Evolutionary conservation across 2,888 invertebrate species (phyloP), one percentile per base, ranked within the genome.

Genomic region (Colletes collaris): DNA sequence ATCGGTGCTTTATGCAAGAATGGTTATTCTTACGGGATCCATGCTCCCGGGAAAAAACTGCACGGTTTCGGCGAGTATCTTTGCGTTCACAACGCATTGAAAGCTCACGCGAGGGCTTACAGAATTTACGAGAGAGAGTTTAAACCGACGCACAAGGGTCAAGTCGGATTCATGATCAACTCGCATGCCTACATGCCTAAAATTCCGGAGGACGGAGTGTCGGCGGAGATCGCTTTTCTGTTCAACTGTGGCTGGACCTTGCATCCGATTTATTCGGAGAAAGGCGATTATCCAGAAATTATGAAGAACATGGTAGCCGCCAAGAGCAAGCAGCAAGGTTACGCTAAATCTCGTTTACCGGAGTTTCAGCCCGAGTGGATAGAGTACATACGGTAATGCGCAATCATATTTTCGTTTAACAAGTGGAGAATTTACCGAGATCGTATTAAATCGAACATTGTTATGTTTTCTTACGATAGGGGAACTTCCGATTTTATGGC

Each of bases 51-150:
- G 62, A 72, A 84, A 63, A 59, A 27, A 0, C 10, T 87, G 0
- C 84, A 95, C 1, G 95, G 95, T 2, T 93, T 95, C 64, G 96
- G 95, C 0, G 94, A 95, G 79, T 97, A 97, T 89, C 92, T 95
- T 0, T 96, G 96, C 84, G 95, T 95, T 0, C 96, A 97, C 89
- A 96, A 96, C 89, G 93, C 96, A 67, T 92, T 97, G 19, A 95
- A 96, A 89, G 96, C 97, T 0, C 97, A 97, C 88, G 96, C 96
- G 0, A 95, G 94, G 88, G 95, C 94, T n/a, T 96, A 95, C 83
- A 95, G 95, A 86, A 93, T 96, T 88, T 96, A 95, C 86, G 94
- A 95, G 50, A 91, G 94, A 10, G 93, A 95, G 72, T 97, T 95
- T 89, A 94, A 95, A 68, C 89, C 93, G 19, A 87, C 91, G 11